These are phyloP conservation scores for Idaea aversata DNA, from an alignment of 2,888 invertebrate genomes.

Conservation along the genomic window DNA sequence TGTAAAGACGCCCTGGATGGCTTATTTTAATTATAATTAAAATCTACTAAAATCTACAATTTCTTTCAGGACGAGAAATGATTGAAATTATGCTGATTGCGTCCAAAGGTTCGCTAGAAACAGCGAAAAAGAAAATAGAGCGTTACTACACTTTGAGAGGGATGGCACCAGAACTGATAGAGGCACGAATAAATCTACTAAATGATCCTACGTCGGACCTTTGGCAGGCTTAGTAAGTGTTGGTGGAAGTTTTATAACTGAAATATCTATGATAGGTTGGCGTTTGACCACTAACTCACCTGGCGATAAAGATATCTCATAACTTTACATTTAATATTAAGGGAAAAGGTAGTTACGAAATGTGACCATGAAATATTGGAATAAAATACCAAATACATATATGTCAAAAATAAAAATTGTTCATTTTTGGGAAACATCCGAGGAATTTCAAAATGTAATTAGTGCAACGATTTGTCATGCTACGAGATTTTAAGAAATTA, in stretches of 20 bases:
- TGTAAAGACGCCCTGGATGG: too few species aligned
- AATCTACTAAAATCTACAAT: too few species aligned
- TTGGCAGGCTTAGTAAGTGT: slow-evolving; percentile 13
- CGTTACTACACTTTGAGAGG: slow-evolving; percentile 12
- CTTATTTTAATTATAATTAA: too few species aligned
- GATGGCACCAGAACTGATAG: slow-evolving; percentile 9
- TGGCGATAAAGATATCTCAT: not conserved
- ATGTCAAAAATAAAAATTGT: too few species aligned
- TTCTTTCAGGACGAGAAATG: slow-evolving; percentile 10
- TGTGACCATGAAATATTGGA: too few species aligned
- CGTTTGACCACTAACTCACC: not conserved
- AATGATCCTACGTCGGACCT: slow-evolving; percentile 3
- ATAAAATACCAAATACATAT: too few species aligned
- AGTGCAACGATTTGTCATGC: too few species aligned
- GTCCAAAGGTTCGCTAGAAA: slow-evolving; percentile 21
- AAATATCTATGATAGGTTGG: not conserved
- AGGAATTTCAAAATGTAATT: too few species aligned
- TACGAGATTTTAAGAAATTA: too few species aligned
- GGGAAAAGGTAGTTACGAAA: too few species aligned
- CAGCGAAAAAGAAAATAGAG: slow-evolving; percentile 18
- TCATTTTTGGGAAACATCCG: too few species aligned
- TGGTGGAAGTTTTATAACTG: not conserved
- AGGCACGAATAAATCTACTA: slow-evolving; percentile 8
- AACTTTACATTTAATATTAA: not conserved
- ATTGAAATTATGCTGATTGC: slow-evolving; percentile 10